Conservation (phyloP, 2,888 invertebrate species). For the Caenorhabditis virilis region DNA sequence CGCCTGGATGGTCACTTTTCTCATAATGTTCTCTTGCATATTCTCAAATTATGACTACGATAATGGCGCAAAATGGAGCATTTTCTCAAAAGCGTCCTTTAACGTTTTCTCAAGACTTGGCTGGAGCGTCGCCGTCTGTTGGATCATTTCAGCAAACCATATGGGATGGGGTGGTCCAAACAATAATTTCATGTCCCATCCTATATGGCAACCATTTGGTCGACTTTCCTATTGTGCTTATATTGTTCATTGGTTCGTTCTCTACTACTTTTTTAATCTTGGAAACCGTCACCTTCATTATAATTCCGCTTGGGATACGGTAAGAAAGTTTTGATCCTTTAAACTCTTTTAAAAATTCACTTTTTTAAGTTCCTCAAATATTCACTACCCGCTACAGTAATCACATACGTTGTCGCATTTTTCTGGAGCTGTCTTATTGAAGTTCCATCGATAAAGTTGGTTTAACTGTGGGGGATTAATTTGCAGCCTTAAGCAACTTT, state of each 20-base stretch:
- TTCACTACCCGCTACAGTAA: conserved; percentile 19
- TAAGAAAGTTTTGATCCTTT: neutral
- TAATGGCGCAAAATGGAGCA: conserved; percentile 25
- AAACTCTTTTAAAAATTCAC: neutral
- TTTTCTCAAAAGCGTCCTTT: conserved; percentile 26
- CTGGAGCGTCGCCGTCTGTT: conserved; percentile 70
- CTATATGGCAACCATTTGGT: conserved; percentile 78
- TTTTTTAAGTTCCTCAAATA: conserved; percentile 28
- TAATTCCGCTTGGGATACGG: conserved; percentile 22
- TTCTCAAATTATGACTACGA: conserved; percentile 32
- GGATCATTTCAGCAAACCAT: conserved; percentile 71
- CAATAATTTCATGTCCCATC: conserved; percentile 52
- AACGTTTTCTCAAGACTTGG: conserved; percentile 62
- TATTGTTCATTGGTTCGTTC: conserved; percentile 71
- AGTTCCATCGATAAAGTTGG: conserved; percentile 35
- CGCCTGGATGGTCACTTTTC: conserved; percentile 25
- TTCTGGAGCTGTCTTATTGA: conserved; percentile 46
- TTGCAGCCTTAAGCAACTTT: too few species aligned
- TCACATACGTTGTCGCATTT: conserved; percentile 34
- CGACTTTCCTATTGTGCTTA: conserved; percentile 90
- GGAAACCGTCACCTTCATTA: conserved; percentile 29
- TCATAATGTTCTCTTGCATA: conserved; percentile 19
- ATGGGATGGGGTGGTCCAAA: conserved; percentile 69
- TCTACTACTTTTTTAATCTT: conserved; percentile 34
- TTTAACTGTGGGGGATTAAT: too few species aligned